These are phyloP conservation scores for Drosophila nr. medialis DNA, from an alignment of 2,888 invertebrate genomes.

Conservation along the genomic window DNA sequence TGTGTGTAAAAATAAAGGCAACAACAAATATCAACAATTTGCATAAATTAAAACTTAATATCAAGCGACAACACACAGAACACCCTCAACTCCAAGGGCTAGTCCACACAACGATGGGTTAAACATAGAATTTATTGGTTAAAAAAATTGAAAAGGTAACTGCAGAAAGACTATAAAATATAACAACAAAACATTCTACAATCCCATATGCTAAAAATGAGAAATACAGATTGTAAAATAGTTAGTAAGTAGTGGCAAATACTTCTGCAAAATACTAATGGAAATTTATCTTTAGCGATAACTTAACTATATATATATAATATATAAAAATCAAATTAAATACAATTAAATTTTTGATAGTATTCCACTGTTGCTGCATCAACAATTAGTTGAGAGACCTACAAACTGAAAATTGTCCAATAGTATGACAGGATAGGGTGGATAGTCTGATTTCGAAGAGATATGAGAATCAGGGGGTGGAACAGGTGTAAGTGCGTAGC, in stretches of 20 bases:
- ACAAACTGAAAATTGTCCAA: slow-evolving; percentile 66
- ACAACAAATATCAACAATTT: slow-evolving; percentile 81
- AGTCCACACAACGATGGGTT: slow-evolving; percentile 4
- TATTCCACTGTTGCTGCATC: slow-evolving; percentile 18
- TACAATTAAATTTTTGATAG: background rate
- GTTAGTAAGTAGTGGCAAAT: too few relatives aligned
- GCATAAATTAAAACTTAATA: slow-evolving; percentile 83
- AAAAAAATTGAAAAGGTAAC: background rate
- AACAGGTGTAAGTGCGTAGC: slow-evolving; percentile 30
- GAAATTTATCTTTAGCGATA: background rate
- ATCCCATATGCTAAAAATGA: background rate
- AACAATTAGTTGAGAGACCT: slow-evolving; percentile 26
- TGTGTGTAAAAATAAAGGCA: slow-evolving; percentile 29
- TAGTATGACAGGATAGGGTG: slow-evolving; percentile 37
- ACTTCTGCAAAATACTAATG: background rate
- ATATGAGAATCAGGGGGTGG: background rate
- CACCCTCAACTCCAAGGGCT: slow-evolving; percentile 1
- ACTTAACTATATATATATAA: background rate
- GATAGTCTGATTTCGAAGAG: background rate
- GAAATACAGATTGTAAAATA: background rate
- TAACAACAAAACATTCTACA: background rate
- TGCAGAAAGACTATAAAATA: background rate
- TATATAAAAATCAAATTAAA: background rate
- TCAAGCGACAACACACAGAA: slow-evolving; percentile 47
- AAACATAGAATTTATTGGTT: background rate